Base-by-base conservation (phyloP, 2,888 invertebrate genomes). In the Gari tellinella region DNA sequence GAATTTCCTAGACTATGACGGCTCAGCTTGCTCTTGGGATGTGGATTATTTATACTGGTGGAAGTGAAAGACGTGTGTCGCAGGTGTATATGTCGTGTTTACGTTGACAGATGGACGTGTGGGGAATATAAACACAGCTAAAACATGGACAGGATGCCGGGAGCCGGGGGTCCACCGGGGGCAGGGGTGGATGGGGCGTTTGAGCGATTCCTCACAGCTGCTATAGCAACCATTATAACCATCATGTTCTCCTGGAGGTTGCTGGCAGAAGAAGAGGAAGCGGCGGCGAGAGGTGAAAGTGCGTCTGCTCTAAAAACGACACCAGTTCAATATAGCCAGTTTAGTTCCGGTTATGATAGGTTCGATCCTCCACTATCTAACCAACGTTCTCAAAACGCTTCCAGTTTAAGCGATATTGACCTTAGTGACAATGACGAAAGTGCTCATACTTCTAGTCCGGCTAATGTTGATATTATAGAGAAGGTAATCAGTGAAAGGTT, bases 231-330 rank as follows among this genome's bases (percentile, higher is more conserved):
- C 0, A 90, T 90, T 10, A 86, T 90, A 10, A 90, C 90, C 4
- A 89, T 90, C 3, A 87, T 90, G 78, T 90, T 90, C 64, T 90
- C 90, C 0, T 90, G 90, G 90, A 68, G 89, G 31, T 69, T 90
- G 7, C 62, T 90, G 45, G 84, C 85, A 46, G 88, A 89, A 37
- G 78, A 83, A 45, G 81, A 80, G n/a, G 83, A 82, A 23, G 70
- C 80, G 0, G 83, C 84, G 19, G 78, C 68, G 19, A 25, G 31
- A 10, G 10, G 31, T 31, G 31, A 31, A 31, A 10, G 31, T 4
- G 31, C 10, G 31, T 10, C 31, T 4, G 31, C 31, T 31, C 10
- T 31, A 10, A 31, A 31, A 10, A 4, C 4, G 4, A 10, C 31
- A 4, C 31, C 31, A 31, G 31, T 31, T 31, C 31, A 31, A 31